Conservation (phyloP, 2,888 invertebrate species). For the Dolomedes plantarius region DNA sequence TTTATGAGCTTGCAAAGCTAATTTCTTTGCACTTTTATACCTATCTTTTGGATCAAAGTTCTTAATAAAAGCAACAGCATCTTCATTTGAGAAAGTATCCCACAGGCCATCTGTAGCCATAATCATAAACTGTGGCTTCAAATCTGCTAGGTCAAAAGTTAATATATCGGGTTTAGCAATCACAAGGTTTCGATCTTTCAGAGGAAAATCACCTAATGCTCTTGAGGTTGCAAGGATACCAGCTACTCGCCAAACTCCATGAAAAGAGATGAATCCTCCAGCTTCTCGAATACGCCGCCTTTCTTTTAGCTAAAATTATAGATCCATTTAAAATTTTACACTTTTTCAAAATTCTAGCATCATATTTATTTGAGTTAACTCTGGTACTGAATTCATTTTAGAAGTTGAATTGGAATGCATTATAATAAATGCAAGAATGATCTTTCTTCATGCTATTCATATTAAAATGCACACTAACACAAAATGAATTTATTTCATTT, state of each 20-base stretch:
- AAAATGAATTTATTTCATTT: too few species aligned
- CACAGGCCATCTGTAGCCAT: slow-evolving; percentile 96
- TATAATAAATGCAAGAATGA: too few species aligned
- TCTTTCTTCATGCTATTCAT: too few species aligned
- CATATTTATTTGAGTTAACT: too few species aligned
- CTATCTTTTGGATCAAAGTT: slow-evolving; percentile 87
- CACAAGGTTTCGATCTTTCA: slow-evolving; percentile 94
- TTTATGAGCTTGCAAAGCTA: slow-evolving; percentile 92
- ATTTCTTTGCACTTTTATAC: slow-evolving; percentile 86
- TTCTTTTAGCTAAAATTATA: slow-evolving; percentile 84
- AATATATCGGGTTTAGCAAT: slow-evolving; percentile 97
- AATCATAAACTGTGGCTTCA: slow-evolving; percentile 85
- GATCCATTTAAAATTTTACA: too few species aligned
- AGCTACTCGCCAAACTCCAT: slow-evolving; percentile 97
- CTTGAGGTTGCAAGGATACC: slow-evolving; percentile 95
- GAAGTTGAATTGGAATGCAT: too few species aligned
- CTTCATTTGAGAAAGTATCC: slow-evolving; percentile 97
- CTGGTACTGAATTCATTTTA: too few species aligned
- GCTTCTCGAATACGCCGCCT: slow-evolving; percentile 94
- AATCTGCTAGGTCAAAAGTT: slow-evolving; percentile 90
- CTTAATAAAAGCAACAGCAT: slow-evolving; percentile 91
- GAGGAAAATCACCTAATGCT: slow-evolving; percentile 95
- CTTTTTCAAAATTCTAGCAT: too few species aligned
- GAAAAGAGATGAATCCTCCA: slow-evolving; percentile 95
- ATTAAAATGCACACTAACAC: too few species aligned